Evolutionary conservation across 2,797 vertebrate genomes (phyloP), one percentile per base, ranked within the genome.

Genomic region (Spatula clypeata): DNA sequence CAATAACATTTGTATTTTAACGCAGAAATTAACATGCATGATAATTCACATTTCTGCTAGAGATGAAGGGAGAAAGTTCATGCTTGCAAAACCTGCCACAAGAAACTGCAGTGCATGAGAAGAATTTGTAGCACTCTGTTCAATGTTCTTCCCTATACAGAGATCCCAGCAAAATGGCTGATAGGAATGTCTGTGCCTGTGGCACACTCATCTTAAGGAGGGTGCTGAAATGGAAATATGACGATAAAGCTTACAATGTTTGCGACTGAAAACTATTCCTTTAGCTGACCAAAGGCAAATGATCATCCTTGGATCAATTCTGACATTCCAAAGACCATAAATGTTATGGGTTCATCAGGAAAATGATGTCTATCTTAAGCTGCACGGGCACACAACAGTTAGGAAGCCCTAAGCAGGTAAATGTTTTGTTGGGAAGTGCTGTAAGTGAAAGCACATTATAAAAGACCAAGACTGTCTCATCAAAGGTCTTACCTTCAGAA

Each of bases 71-170:
- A 70, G 23, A 58, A 60, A 70, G 36, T 26, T 64, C 69, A 54
- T 11, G 1, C n/a, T 34, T 75, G 58, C 14, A 3, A 40, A 76
- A 34, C 29, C 53, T 38, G 26, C 19, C 14, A 23, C 82, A 51
- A 34, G 64, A 72, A 75, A 29, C 32, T 32, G 10, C n/a, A 83
- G 27, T 7, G 14, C 23, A 4, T 38, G 32, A 38, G 54, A 45
- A 55, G 42, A 34, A 26, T 9, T 27, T 31, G n/a, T 11, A 29
- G 36, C 40, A 61, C 10, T 0, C 36, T 42, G 31, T 8, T 77
- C 31, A 23, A 3, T 0, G 0, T 31, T 21, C 24, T 29, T 55
- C 34, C 53, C 47, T 60, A 62, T 24, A 21, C 34, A n/a, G 24
- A 15, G 42, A 21, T 7, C 64, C 17, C 61, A 76, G 61, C 27